Evolutionary conservation across 2,888 invertebrate species (phyloP), one percentile per base, ranked within the genome.

Genomic region (Scotopteryx bipunctaria): DNA sequence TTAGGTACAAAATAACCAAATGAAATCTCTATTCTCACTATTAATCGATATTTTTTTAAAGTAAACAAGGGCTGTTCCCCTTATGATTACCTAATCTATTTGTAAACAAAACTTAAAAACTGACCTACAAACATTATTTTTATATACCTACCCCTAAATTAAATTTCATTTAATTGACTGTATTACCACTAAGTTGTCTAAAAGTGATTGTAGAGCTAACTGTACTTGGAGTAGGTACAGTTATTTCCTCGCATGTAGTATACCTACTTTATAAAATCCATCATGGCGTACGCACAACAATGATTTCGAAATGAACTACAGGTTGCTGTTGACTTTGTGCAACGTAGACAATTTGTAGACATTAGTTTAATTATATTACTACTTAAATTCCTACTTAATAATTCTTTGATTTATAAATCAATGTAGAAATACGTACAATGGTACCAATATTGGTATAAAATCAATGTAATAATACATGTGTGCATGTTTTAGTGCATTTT

Each of bases 401-500:
- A 53, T 58, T 57, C 29, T 63, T 63, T 69, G 64, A 77, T 81
- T 77, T 81, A 74, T 55, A 52, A 55, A 76, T 76, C 70, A 75
- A 71, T 74, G 71, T 73, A 71, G 71, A 43, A 38, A 40, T 44
- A 44, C 81, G 80, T 84, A 82, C 81, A 84, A 85, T 78, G 71
- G 78, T 86, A 86, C 86, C 83, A 77, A 79, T 78, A 72, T 67
- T 69, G 86, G 85, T 87, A 86, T 86, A 80, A 86, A 88, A 84
- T 81, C 75, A 75, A 81, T 79, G 68, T 81, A 82, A 81, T 81
- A 82, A 81, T 85, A 83, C 83, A 86, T 85, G 78, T 86, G 85
- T 90, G 90, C 90, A 90, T 90, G 90, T 90, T 90, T 90, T 90
- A 90, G 89, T 90, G 90, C 90, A 90, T 90, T 90, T 90, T 90